Percentiles rank a stretch among this genome's conserved stretches.
phyloP scores from a whole-genome alignment of 1,140 invertebrate genomes.

The Grapholita molesta region DNA sequence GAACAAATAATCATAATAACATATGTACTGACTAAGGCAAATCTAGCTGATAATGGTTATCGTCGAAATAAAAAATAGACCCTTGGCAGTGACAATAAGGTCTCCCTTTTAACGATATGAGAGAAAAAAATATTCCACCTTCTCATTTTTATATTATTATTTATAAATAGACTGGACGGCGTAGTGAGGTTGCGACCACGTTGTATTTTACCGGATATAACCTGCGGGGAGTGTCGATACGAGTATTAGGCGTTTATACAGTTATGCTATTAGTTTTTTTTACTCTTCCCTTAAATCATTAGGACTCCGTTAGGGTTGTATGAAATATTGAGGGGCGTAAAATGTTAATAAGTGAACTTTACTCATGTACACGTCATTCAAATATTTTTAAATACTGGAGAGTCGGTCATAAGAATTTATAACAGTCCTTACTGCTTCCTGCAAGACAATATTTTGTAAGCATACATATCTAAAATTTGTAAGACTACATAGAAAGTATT shows the following conservation, averaged over 20 bases:
- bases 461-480: too few relatives aligned
- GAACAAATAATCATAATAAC: too few relatives aligned
- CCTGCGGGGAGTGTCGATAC: conserved; percentile 60
- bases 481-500: too few relatives aligned
- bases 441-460: too few relatives aligned
- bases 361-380: not conserved
- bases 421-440: too few relatives aligned
- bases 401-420: too few relatives aligned
- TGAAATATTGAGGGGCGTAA: conserved; percentile 6
- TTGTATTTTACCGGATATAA: conserved; percentile 58
- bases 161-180: conserved; percentile 24
- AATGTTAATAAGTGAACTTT: conserved; percentile 8
- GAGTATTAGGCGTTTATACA: conserved; percentile 35
- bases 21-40: too few relatives aligned
- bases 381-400: not conserved
- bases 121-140: not conserved
- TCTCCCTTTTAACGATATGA: not conserved
- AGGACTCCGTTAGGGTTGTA: conserved; percentile 33
- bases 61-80: too few relatives aligned
- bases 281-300: conserved; percentile 39
- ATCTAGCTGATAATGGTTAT: too few relatives aligned
- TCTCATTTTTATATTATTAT: not conserved
- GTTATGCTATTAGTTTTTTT: conserved; percentile 20
- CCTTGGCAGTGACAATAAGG: too few relatives aligned
- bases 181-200: conserved; percentile 39